Base-by-base conservation (phyloP, 2,113 vertebrate genomes). In the Plecotus auritus region DNA sequence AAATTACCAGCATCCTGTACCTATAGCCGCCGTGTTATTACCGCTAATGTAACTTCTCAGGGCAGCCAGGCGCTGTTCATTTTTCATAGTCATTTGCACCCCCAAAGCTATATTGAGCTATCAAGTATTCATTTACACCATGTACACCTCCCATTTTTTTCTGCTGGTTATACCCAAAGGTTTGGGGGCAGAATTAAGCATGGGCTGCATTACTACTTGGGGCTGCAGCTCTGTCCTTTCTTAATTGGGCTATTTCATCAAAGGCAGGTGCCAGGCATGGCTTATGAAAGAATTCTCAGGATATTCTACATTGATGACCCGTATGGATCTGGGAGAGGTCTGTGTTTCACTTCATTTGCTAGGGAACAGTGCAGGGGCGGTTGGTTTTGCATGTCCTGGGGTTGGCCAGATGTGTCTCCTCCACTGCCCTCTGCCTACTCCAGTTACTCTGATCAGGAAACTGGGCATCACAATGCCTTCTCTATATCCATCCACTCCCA, bases 51-150 rank as follows among this genome's bases (percentile, higher is more conserved):
- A 83, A 90, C 85, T 94, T 96, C 90, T 93, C 64, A 4, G 95
- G 81, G 64, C 85, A 66, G 77, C 81, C 72, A 84, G 81, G 72
- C 3, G 0, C 73, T 86, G 78, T 95, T 90, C 97, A 89, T 86
- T 81, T 96, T 96, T 97, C 95, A 92, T 11, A 81, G 90, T 77
- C 73, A 5, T 92, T 82, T 74, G 92, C 13, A 92, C 74, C 96
- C 97, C 82, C 83, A 88, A 74, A 97, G 97, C 96, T 88, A 73
- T 91, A 74, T 80, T 74, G 69, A 93, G 78, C 93, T 87, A 95
- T 96, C 78, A 91, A 67, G 85, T 92, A 93, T 97, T 94, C 92
- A 88, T 81, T 81, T 73, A 78, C 54, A 89, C 59, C 28, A 67
- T 84, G 61, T 67, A 67, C 78, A 66, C n/a, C 22, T 88, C 78